phyloP scores from a whole-genome alignment of 2,888 invertebrate species.

The Bhutanitis thaidina region DNA sequence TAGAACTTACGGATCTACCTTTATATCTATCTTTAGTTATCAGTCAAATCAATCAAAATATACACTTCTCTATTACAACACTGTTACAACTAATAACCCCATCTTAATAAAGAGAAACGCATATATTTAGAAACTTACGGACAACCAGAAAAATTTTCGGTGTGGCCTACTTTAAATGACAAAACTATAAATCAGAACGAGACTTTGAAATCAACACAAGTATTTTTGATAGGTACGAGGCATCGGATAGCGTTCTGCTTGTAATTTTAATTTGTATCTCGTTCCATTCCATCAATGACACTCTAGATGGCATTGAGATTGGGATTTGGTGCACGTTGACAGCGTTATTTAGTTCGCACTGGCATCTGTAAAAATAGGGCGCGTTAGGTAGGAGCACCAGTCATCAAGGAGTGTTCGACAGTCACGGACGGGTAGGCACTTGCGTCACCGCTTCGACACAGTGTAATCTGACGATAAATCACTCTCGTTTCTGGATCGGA shows the following conservation, averaged over 20 bases:
- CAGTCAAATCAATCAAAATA: too few relatives aligned
- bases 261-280: conserved; percentile 4
- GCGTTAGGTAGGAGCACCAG: conserved; percentile 43
- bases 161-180: not conserved
- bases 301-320: conserved; percentile 21
- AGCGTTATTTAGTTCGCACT: conserved; percentile 42
- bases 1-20: too few relatives aligned
- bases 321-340: conserved; percentile 22
- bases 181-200: conserved; percentile 3
- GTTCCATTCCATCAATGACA: conserved; percentile 15
- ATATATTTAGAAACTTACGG: too few relatives aligned
- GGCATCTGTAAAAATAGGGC: conserved; percentile 64
- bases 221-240: conserved; percentile 7
- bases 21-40: too few relatives aligned
- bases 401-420: conserved; percentile 66
- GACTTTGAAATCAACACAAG: conserved; percentile 1
- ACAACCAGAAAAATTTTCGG: not conserved
- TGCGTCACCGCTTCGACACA: conserved; percentile 68
- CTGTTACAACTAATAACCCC: too few relatives aligned
- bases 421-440: conserved; percentile 66
- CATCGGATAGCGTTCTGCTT: conserved; percentile 1
- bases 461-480: conserved; percentile 65
- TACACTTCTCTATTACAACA: too few relatives aligned
- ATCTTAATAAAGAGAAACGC: too few relatives aligned
- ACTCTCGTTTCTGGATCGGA: conserved; percentile 59